A percentile compares a stretch with the other conserved stretches of the same genome.
phyloP scores from a whole-genome alignment of 2,113 vertebrate species.

The Proteles cristata region DNA sequence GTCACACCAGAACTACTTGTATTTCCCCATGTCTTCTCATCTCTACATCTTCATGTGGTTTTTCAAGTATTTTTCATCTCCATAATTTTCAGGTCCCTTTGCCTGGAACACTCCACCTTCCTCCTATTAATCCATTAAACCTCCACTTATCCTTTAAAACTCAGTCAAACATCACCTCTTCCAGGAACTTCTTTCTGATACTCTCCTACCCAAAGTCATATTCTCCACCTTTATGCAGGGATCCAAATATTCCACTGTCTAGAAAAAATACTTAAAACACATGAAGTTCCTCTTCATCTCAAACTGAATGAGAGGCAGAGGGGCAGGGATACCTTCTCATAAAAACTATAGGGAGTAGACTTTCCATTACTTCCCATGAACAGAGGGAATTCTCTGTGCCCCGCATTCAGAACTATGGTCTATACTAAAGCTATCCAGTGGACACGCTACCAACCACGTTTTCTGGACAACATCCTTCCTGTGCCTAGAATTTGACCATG shows the following conservation, averaged over 20 bases:
- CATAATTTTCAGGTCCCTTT: background rate
- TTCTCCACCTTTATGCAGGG: background rate
- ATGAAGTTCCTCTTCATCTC: slow-evolving; percentile 19
- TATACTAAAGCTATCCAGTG: background rate
- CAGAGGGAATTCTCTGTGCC: background rate
- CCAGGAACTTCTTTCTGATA: slow-evolving; percentile 23
- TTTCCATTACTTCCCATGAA: background rate
- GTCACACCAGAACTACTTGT: background rate
- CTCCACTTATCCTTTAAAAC: background rate
- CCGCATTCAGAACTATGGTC: background rate
- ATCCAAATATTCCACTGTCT: background rate
- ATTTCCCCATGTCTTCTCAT: background rate
- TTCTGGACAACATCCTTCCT: background rate
- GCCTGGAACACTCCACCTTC: background rate
- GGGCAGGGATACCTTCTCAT: background rate
- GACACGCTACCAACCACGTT: background rate
- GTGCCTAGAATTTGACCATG: background rate
- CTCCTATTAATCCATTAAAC: background rate
- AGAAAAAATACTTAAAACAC: background rate
- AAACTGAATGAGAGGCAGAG: background rate
- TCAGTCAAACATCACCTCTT: background rate
- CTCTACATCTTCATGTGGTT: background rate
- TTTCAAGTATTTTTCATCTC: background rate
- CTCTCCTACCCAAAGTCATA: background rate
- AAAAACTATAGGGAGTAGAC: background rate